Evolutionary conservation across 35 echinoderm and acorn worm species (phyloP), one percentile per base, ranked within the genome.

Genomic region (Apostichopus californicus): DNA sequence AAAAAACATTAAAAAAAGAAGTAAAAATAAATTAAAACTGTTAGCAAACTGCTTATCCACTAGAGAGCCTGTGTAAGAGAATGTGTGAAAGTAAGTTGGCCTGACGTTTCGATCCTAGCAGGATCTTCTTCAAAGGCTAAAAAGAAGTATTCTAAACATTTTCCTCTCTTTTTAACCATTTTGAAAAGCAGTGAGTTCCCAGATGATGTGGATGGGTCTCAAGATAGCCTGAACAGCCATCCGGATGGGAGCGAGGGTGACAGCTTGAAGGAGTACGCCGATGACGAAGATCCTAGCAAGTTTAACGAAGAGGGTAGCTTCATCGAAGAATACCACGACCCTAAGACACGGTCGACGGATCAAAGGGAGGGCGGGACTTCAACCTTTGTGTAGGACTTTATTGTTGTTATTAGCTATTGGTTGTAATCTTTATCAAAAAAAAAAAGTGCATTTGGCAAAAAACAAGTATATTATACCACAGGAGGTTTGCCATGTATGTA

Each of bases 231-330:
- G 18, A 91, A 81, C 79, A 97, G 95, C 58, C 90, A 97, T 54
- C 91, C 93, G 2, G 95, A 94, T 5, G 94, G 95, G 54, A 96
- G 93, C 54, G 93, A 97, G 46, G 88, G 93, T 15, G 95, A 94
- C 91, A 94, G 93, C 79, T 63, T 97, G 77, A 97, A 97, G 87
- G 95, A 97, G 73, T 97, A 97, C 77, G 95, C 93, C 6, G 93
- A 97, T 8, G 93, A 91, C 4, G 95, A 93, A 57, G 89, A 91
- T 56, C 86, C 93, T 12, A 91, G 95, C 87, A 97, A 97, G 81
- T 97, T 97, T 80, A 94, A 97, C 10, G 95, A 96, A 77, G 95
- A 97, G 52, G 95, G 95, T 9, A 95, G 93, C 83, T 97, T 97
- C 88, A 94, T 97, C 54, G 95, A 94, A 54, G 93, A 97, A 86